These are phyloP conservation scores for Pitangus sulphuratus DNA, from an alignment of 2,797 vertebrate species.

Conservation along the genomic window DNA sequence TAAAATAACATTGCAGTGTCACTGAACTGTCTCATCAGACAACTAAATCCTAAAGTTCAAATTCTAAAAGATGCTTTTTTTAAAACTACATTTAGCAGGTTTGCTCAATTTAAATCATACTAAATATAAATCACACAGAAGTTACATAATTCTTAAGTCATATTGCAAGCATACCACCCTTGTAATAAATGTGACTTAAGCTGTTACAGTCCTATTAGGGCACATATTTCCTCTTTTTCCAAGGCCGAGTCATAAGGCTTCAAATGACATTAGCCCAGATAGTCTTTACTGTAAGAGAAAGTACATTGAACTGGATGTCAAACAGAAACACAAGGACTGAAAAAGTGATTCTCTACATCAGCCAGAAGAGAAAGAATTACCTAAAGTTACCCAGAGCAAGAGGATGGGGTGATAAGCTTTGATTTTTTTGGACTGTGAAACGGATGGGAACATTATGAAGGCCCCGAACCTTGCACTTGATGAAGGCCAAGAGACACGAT, in stretches of 20 bases:
- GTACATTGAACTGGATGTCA: not conserved
- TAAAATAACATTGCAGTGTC: not conserved
- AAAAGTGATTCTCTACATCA: not conserved
- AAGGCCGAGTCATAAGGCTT: not conserved
- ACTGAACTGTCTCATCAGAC: not conserved
- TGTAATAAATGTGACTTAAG: not conserved
- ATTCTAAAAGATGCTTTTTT: not conserved
- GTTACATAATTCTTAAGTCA: not conserved
- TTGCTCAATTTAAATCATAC: not conserved
- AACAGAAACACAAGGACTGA: not conserved
- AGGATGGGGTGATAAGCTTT: not conserved
- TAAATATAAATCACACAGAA: not conserved
- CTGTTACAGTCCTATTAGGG: not conserved
- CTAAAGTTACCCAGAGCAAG: not conserved
- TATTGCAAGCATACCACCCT: not conserved
- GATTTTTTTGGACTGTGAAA: not conserved
- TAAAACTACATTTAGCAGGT: not conserved
- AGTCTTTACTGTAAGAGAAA: not conserved
- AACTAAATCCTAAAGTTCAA: not conserved
- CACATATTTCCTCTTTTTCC: not conserved
- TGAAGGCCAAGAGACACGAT: not conserved
- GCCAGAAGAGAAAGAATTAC: not conserved
- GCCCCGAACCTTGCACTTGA: not conserved
- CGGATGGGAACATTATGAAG: not conserved
- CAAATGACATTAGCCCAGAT: not conserved